Evolutionary conservation across 2,797 vertebrate genomes (phyloP), one percentile per base, ranked within the genome.

Genomic region (Peromyscus aztecus): DNA sequence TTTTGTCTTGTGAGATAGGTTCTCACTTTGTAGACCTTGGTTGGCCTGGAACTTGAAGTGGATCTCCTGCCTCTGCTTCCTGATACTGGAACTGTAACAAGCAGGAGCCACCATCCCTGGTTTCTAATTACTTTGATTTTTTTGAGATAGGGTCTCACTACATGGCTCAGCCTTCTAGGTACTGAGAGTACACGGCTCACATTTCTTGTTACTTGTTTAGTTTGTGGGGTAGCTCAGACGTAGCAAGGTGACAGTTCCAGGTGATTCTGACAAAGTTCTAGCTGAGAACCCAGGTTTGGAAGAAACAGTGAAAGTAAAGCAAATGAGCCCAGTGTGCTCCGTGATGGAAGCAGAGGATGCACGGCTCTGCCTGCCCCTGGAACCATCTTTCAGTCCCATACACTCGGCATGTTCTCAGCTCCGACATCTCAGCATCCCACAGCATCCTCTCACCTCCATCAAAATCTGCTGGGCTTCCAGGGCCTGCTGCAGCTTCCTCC

Each of bases 381-480:
- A 57, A 16, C 46, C 27, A 17, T 29, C 55, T 49, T 61, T 76
- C 13, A 8, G 27, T 17, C 75, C 75, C 34, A 7, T 40, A 3
- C 34, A n/a, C 6, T 9, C 55, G 5, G 12, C 5, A 63, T 10
- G 29, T 29, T 57, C 57, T 80, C 21, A 49, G 29, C 29, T 46
- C 29, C 24, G 12, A 49, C 63, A 67, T n/a, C 83, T 65, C 46
- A 2, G 21, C 78, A 27, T 2, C n/a, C 11, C 2, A 9, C 27
- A 4, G 4, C 3, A 4, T 57, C 37, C 46, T 27, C 89, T 98
- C 97, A 99, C 99, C 99, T 99, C 99, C 1, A 97, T 97, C 76
- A 99, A 98, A 97, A 99, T 98, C 65, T 98, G 98, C 95, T 99
- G 99, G 16, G 99, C 99, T 97, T 99, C 99, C 88, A 98, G 98